phyloP scores from a whole-genome alignment of 2,797 vertebrate species.

The Siniperca undulata region DNA sequence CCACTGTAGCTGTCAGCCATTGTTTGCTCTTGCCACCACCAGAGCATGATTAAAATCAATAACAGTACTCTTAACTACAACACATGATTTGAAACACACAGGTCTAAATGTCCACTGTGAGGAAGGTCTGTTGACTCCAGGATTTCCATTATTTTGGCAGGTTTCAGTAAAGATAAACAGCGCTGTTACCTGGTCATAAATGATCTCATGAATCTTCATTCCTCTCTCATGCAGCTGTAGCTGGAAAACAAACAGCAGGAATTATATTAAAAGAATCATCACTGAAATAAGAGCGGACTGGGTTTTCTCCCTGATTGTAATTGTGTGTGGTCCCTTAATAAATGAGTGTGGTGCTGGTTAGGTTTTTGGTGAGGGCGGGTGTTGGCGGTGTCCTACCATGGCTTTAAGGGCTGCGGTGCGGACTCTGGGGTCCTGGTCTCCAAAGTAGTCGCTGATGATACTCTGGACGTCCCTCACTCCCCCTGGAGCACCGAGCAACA shows the following conservation, averaged over 20 bases:
- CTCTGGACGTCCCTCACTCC: constrained; percentile 91
- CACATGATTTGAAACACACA: background rate
- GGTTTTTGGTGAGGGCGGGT: no score
- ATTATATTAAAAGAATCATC: background rate
- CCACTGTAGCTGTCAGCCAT: background rate
- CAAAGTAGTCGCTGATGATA: constrained; percentile 95
- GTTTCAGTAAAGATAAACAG: background rate
- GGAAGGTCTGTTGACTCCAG: background rate
- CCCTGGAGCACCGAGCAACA: constrained; percentile 62
- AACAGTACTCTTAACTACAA: background rate
- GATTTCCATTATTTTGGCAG: no score
- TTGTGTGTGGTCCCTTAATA: background rate
- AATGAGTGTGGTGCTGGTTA: background rate
- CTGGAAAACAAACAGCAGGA: constrained; percentile 74
- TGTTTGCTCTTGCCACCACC: background rate
- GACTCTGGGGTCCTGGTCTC: constrained; percentile 96
- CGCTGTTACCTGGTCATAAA: constrained; percentile 93
- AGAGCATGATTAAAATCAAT: background rate
- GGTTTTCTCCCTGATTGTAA: background rate
- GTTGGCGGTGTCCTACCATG: constrained; percentile 85
- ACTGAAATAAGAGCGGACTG: rapidly evolving
- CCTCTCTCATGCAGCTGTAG: constrained; percentile 96
- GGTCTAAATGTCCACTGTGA: background rate
- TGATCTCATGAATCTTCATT: constrained; percentile 93
- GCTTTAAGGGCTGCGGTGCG: constrained; percentile 96